Evolutionary conservation across 2,113 vertebrate genomes (phyloP).

Genomic region (Zapornia atra): DNA sequence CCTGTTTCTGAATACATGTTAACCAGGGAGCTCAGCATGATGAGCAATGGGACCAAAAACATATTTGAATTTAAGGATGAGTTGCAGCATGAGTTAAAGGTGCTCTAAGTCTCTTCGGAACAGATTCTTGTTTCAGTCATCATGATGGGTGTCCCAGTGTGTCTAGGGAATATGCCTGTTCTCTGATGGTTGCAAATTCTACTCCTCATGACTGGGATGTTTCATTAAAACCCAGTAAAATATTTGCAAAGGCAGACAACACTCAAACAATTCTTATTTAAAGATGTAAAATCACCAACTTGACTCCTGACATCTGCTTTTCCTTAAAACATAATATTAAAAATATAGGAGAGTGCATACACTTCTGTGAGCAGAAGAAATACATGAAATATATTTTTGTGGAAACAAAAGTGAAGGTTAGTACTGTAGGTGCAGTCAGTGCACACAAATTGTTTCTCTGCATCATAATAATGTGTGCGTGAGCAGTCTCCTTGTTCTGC

Average conservation of each 20-base stretch:
- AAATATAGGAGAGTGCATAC: neutral
- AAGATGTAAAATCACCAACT: conserved; percentile 26
- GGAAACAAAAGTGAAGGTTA: neutral
- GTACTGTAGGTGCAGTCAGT: neutral
- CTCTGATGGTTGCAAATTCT: neutral
- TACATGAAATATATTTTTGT: neutral
- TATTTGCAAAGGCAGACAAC: neutral
- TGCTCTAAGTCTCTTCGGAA: neutral
- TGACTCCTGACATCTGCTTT: conserved; percentile 8
- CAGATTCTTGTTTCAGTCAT: neutral
- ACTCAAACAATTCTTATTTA: neutral
- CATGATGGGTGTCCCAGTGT: neutral
- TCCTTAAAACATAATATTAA: conserved; percentile 34
- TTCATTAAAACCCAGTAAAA: neutral
- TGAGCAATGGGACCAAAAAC: neutral
- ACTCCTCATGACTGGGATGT: neutral
- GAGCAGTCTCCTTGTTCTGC: neutral
- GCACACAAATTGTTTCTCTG: neutral
- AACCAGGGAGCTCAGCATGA: neutral
- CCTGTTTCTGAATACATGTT: neutral
- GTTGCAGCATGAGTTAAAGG: neutral
- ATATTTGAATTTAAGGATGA: neutral
- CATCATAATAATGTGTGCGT: neutral
- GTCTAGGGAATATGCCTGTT: neutral
- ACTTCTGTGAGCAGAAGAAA: neutral